Conservation (phyloP, 2,113 vertebrate genomes). For the Saccopteryx bilineata region DNA sequence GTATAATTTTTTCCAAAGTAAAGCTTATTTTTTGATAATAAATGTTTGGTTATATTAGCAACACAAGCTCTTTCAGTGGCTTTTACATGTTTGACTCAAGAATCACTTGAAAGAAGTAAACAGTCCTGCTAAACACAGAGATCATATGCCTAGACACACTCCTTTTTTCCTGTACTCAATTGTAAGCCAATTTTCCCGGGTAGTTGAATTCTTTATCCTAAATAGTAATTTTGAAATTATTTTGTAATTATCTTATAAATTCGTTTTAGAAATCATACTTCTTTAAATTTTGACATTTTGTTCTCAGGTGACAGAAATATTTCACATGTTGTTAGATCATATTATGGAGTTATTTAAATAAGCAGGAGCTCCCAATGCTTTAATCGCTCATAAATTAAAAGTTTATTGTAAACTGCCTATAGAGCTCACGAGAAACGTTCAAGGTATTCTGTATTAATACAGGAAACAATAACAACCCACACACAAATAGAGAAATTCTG, state of each 20-base stretch:
- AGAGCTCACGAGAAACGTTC: not conserved
- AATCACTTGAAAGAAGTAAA: not conserved
- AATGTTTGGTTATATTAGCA: not conserved
- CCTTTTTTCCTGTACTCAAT: not conserved
- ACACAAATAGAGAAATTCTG: not conserved
- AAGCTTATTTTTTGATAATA: not conserved
- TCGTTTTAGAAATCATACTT: not conserved
- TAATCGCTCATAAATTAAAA: conserved; percentile 5
- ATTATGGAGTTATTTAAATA: not conserved
- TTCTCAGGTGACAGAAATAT: not conserved
- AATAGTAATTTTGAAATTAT: not conserved
- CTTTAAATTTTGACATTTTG: conserved; percentile 30
- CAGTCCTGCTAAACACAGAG: not conserved
- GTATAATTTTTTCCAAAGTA: not conserved
- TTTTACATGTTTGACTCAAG: not conserved
- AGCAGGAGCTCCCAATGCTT: not conserved
- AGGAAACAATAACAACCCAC: not conserved
- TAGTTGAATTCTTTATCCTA: not conserved
- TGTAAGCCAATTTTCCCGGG: not conserved
- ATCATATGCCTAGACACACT: not conserved
- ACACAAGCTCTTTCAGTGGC: not conserved
- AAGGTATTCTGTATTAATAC: not conserved
- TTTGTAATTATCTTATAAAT: not conserved
- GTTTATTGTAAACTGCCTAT: not conserved
- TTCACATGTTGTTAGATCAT: not conserved